phyloP scores from a whole-genome alignment of 2,797 vertebrate genomes.

The Picus viridis region DNA sequence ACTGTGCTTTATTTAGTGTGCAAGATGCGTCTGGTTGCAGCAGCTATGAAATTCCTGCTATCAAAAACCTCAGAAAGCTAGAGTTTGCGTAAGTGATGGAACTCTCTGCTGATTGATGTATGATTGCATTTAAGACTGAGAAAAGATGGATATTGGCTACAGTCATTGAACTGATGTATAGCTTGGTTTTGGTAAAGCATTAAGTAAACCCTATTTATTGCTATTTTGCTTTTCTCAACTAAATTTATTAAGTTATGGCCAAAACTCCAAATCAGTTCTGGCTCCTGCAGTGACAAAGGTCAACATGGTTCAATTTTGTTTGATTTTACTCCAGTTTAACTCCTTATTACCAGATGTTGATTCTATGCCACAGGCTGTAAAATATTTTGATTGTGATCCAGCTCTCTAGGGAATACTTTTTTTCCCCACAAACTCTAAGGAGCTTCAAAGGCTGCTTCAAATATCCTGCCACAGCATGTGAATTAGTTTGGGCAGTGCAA shows the following conservation, averaged over 20 bases:
- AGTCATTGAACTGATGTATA: background rate
- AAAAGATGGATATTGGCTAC: background rate
- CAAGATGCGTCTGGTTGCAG: conserved; percentile 48
- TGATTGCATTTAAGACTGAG: background rate
- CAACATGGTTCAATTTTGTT: background rate
- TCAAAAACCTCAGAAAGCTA: conserved; percentile 85
- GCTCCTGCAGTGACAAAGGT: background rate
- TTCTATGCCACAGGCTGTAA: background rate
- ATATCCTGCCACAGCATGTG: background rate
- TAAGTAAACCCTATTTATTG: background rate
- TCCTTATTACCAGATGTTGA: background rate
- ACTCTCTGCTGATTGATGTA: background rate
- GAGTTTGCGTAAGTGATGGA: conserved; percentile 87
- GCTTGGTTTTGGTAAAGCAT: background rate
- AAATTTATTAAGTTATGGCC: background rate
- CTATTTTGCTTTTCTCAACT: background rate
- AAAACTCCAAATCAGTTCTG: background rate
- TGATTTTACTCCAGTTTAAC: background rate
- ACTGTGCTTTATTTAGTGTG: conserved; percentile 45
- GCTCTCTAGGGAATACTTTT: background rate
- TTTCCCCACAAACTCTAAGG: background rate
- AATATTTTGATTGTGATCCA: background rate
- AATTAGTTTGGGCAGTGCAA: background rate
- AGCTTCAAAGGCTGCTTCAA: background rate
- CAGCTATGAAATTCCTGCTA: conserved; percentile 81